Base-by-base conservation (phyloP, 2,797 vertebrate species). In the Acrossocheilus wenchowensis region DNA sequence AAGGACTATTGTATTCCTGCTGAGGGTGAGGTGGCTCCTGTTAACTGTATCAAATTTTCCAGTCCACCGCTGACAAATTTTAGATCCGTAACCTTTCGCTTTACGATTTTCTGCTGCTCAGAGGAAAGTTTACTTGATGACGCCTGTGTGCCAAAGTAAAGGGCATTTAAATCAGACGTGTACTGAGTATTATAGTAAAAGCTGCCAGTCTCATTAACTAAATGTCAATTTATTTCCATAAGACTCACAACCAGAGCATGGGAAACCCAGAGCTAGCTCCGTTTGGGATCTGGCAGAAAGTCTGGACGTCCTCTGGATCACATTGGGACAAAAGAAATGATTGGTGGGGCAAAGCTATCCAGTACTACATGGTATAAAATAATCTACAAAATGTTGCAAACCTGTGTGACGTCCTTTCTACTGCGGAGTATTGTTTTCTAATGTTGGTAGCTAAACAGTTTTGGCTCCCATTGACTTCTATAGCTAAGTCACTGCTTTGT, bases 11-110 rank as follows among this genome's bases (percentile, higher is more conserved):
- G 89, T 92, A 83, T 85, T 86, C 60, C 78, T 69, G 26, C n/a
- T 82, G 1, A 21, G 78, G 88, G 26, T 87, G 90, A 93, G 88
- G 85, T 89, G 88, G 87, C 90, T 91, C 83, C 86, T 52, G 81
- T 72, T 82, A 50, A 72, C 86, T 62, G 52, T 71, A 82, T 84
- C 78, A 87, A 9, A 88, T 89, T 92, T 89, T 72, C 88, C 90
- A 74, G 43, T 26, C 71, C 81, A 26, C 73, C 71, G 86, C 86
- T 77, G 82, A 41, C 78, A 84, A 66, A 11, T 17, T 45, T 79
- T 41, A 48, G 45, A 79, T 43, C 11, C 3, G n/a, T 85, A 45
- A 88, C 85, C 66, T 88, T 87, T 87, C n/a, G 17, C 52, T 41
- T 82, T 68, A 78, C 5, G 4, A 34, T 52, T 43, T 82, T 77